A percentile compares a stretch with the other conserved stretches of the same genome.
phyloP scores from a whole-genome alignment of 92 coral and sea anemone species.

The Zoanthus sansibaricus region DNA sequence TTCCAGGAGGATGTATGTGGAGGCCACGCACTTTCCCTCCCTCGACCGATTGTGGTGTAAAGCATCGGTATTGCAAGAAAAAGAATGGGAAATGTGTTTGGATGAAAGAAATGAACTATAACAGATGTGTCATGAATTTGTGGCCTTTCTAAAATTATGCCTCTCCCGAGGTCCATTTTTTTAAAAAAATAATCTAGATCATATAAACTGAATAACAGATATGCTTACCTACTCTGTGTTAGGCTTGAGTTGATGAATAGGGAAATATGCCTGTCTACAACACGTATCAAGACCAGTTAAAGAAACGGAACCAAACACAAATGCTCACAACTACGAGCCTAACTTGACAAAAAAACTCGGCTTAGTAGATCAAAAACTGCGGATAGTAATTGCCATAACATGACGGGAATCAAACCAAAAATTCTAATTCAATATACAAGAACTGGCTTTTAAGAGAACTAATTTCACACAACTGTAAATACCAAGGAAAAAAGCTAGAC shows the following conservation, averaged over 20 bases:
- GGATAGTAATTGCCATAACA: background rate
- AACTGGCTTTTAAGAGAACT: background rate
- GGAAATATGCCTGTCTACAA: too few relatives aligned
- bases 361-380: background rate
- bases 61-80: slow-evolving; percentile 49
- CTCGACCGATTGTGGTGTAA: slow-evolving; percentile 62
- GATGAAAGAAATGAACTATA: slow-evolving; percentile 49
- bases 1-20: slow-evolving; percentile 48
- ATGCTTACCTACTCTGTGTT: background rate
- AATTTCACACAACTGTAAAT: background rate
- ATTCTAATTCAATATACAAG: background rate
- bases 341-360: background rate
- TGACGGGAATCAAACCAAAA: background rate
- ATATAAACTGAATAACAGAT: background rate
- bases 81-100: slow-evolving; percentile 46
- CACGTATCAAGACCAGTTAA: background rate
- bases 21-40: slow-evolving; percentile 46
- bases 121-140: slow-evolving; percentile 49
- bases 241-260: too few relatives aligned
- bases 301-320: background rate
- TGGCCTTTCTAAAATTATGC: slow-evolving; percentile 35
- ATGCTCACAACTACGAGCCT: background rate
- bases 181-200: background rate
- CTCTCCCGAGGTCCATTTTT: background rate
- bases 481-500: background rate